phyloP scores from a whole-genome alignment of 1,140 invertebrate species.

The Tetragonula clypearis region DNA sequence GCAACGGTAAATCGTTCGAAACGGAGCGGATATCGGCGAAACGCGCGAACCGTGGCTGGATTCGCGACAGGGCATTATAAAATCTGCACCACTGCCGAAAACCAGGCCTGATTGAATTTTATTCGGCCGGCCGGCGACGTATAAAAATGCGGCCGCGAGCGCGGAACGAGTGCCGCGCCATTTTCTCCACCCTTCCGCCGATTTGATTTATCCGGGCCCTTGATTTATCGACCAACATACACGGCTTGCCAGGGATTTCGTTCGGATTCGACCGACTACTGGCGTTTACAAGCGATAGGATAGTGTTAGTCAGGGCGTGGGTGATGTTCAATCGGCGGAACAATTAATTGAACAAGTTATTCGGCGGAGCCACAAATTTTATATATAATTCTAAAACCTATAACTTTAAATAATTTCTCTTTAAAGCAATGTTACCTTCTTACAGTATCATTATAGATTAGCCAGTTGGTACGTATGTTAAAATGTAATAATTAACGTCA shows the following conservation, averaged over 20 bases:
- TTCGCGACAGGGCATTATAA: constrained; percentile 26
- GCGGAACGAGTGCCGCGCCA: constrained; percentile 5
- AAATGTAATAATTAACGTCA: too few relatives aligned
- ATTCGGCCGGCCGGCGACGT: constrained; percentile 33
- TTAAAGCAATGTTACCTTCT: too few relatives aligned
- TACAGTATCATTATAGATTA: too few relatives aligned
- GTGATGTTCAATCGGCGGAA: constrained; percentile 26
- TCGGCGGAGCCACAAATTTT: constrained; percentile 4
- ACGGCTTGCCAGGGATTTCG: constrained; percentile 11
- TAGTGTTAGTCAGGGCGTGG: too few relatives aligned
- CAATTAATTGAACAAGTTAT: constrained; percentile 39
- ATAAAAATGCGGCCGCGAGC: constrained; percentile 35
- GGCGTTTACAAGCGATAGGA: constrained; percentile 36
- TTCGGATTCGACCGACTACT: constrained; percentile 12
- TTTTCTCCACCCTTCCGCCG: constrained; percentile 18
- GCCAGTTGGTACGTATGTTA: too few relatives aligned
- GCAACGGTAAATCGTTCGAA: constrained; percentile 10
- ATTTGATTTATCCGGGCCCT: constrained; percentile 44
- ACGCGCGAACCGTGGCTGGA: constrained; percentile 14
- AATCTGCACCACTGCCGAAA: constrained; percentile 9
- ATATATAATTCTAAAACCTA: too few relatives aligned
- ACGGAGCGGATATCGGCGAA: constrained; percentile 16
- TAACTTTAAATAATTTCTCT: too few relatives aligned
- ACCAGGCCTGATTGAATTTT: constrained; percentile 44
- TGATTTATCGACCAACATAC: constrained; percentile 39